Evolutionary conservation across 64 coral and sea anemone genomes (phyloP).

Genomic region (Stichodactyla helianthus): DNA sequence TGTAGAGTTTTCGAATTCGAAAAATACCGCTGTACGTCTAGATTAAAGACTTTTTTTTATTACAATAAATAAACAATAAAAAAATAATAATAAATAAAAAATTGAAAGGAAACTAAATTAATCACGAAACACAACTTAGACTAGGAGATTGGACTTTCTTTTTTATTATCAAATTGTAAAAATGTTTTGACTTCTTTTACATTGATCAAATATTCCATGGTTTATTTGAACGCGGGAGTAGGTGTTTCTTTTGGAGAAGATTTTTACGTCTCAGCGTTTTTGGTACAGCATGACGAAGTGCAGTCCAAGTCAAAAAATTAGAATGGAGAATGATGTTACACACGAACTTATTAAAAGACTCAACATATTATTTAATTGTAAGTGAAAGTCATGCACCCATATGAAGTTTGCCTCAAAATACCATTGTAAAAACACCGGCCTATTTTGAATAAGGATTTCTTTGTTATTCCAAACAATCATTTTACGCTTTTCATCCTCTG

Average conservation of each 20-base stretch:
- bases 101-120: no score
- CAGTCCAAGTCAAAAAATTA: conserved; percentile 16
- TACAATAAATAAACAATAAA: no score
- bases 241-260: neutral
- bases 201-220: neutral
- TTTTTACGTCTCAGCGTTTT: neutral
- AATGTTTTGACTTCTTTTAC: neutral
- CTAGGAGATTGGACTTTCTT: conserved; percentile 9
- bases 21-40: no score
- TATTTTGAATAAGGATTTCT: conserved; percentile 4
- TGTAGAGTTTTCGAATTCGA: no score
- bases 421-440: neutral
- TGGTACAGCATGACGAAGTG: neutral
- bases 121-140: no score
- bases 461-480: conserved; percentile 19
- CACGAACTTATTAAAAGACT: neutral
- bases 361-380: conserved; percentile 10
- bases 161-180: neutral
- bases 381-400: neutral
- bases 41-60: no score
- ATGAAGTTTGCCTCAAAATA: neutral
- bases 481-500: no score
- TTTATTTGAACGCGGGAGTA: neutral
- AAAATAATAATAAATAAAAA: no score
- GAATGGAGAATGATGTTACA: neutral